Base-by-base conservation (phyloP, 35 echinoderm and acorn worm genomes). In the Amphiura filiformis region DNA sequence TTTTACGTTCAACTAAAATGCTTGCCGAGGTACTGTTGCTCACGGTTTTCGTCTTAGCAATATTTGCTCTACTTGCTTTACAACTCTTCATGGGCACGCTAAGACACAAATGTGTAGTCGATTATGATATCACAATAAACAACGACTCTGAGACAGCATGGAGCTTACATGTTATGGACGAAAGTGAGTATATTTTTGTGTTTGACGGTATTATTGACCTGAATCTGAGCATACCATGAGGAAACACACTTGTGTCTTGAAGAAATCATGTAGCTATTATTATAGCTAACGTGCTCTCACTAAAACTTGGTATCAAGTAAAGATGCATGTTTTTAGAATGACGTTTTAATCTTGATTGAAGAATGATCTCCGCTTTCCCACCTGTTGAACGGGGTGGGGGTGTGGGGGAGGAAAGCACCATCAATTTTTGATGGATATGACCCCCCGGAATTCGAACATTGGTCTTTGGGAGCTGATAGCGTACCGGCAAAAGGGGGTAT, bases 1-100 rank as follows among this genome's bases (percentile, higher is more conserved):
- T 98, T 33, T 81, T 94, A 13, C 89, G 96, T 13, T 98, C 96
- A 13, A 92, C 86, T 31, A 98, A 91, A 80, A 98, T 98, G 96
- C 56, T 98, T 15, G 83, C 65, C 0, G 96, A 98, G 81, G 96
- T 98, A 0, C 81, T 98, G 37, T 77, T 98, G 0, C 86, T 98
- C 12, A 98, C 96, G 28, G 38, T 98, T n/a, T 98, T 98, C 44
- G 92, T 91, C 0, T 89, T 98, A 18, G 76, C 81, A 31, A 98
- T 98, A n/a, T 92, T 98, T 35, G 86, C 96, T 32, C 89, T 98
- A 1, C 76, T 98, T 28, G 89, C 96, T 7, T 78, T 98, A 33
- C 96, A 98, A 89, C 26, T 94, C 17, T 98, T 91, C 65, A 94
- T 94, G 96, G 96, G 96, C 17, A 77, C 82, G 1, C 76, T 98